These are phyloP conservation scores for Xiphydria camelus DNA, from an alignment of 2,888 invertebrate species.

Conservation along the genomic window DNA sequence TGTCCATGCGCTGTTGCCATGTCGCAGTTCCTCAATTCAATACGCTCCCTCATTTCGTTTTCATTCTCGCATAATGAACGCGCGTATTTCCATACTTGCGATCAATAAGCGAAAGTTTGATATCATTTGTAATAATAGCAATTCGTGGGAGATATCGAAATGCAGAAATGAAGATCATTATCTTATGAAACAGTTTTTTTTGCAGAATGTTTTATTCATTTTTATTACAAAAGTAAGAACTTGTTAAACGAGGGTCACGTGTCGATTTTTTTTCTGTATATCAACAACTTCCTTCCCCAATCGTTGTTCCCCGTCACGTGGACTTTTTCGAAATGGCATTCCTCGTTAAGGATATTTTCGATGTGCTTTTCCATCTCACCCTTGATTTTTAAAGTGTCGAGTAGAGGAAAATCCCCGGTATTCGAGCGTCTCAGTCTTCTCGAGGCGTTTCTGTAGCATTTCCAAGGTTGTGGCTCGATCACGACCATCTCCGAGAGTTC, in stretches of 20 bases:
- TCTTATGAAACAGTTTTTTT: too few species aligned
- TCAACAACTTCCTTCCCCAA: constrained; percentile 72
- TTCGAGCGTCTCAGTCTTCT: constrained; percentile 70
- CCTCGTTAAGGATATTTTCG: constrained; percentile 60
- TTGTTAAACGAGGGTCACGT: too few species aligned
- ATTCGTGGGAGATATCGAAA: too few species aligned
- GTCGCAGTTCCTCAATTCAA: too few species aligned
- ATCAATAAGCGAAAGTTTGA: too few species aligned
- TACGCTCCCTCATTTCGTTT: too few species aligned
- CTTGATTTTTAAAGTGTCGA: constrained; percentile 65
- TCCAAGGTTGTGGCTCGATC: constrained; percentile 86
- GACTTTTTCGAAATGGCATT: constrained; percentile 61
- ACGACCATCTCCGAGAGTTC: constrained; percentile 64
- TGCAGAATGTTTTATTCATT: too few species aligned
- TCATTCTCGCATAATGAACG: too few species aligned
- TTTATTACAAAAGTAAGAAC: too few species aligned
- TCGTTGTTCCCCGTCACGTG: constrained; percentile 65
- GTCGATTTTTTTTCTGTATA: constrained; percentile 60
- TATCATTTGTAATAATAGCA: too few species aligned
- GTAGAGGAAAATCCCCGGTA: constrained; percentile 64
- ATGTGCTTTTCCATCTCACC: constrained; percentile 67
- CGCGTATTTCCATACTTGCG: too few species aligned
- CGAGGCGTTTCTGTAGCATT: constrained; percentile 77
- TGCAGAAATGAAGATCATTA: too few species aligned
- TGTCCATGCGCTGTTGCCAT: constrained; percentile 26